A percentile compares a stretch with the other conserved stretches of the same genome.
Conservation (phyloP, 2,888 invertebrate species). For the Cremastinae sp. region DNA sequence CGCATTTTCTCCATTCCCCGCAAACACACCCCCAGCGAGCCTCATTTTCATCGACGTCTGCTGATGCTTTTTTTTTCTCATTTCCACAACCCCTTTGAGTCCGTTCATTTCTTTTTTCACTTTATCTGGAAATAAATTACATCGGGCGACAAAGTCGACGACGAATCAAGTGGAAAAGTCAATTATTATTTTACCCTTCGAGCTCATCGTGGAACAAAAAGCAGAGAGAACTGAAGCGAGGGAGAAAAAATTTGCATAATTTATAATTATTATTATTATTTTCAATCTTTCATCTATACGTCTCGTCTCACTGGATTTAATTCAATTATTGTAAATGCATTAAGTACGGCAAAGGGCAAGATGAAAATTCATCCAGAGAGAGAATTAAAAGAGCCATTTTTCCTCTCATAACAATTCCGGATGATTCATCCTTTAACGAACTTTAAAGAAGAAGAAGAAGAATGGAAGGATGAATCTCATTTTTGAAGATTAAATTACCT, state of each 20-base stretch:
- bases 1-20: not conserved
- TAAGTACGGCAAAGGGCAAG: not conserved
- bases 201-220: not conserved
- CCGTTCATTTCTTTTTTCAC: not conserved
- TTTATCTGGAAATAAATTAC: constrained; percentile 14
- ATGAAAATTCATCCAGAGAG: not conserved
- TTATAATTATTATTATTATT: constrained; percentile 29
- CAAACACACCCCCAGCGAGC: too few species aligned
- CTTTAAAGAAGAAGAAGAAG: too few species aligned
- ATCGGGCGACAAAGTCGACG: not conserved
- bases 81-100: not conserved
- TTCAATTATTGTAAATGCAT: constrained; percentile 11
- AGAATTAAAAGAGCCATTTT: too few species aligned
- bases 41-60: not conserved
- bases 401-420: too few species aligned
- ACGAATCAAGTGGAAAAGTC: constrained; percentile 18
- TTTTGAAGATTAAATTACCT: too few species aligned
- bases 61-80: not conserved
- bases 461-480: too few species aligned
- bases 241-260: not conserved
- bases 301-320: constrained; percentile 9
- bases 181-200: constrained; percentile 37
- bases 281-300: constrained; percentile 10
- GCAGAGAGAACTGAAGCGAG: too few species aligned
- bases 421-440: too few species aligned